Conservation (phyloP, 2,113 vertebrate species). For the Platycercus adscitus region DNA sequence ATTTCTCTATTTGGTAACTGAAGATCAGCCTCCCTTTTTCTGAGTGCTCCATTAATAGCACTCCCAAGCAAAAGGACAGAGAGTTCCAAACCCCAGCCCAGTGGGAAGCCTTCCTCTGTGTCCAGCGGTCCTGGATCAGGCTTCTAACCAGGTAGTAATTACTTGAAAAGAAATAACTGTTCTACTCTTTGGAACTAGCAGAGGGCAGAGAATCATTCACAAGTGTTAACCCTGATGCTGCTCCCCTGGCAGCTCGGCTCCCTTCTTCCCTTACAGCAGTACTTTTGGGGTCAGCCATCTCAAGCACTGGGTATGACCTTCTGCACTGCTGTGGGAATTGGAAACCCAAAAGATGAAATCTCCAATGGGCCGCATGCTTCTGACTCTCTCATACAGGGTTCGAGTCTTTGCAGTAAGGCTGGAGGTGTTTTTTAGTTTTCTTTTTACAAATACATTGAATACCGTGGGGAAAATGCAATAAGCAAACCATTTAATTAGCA, state of each 20-base stretch:
- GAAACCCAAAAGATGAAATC: neutral
- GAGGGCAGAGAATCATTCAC: neutral
- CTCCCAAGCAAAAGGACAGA: neutral
- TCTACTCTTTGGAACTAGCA: neutral
- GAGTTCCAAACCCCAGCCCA: neutral
- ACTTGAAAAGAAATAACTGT: neutral
- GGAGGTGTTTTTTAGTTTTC: neutral
- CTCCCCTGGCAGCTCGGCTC: neutral
- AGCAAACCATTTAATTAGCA: slow-evolving; percentile 19
- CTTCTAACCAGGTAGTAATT: neutral
- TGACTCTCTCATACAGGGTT: neutral
- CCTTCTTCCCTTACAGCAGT: neutral
- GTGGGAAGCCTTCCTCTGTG: neutral
- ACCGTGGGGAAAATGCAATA: neutral
- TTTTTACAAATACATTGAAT: neutral
- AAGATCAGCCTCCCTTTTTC: neutral
- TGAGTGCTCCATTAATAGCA: neutral
- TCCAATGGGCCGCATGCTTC: neutral
- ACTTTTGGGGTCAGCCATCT: neutral
- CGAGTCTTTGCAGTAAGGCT: neutral
- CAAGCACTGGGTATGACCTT: neutral
- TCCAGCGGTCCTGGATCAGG: neutral
- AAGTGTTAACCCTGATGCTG: neutral
- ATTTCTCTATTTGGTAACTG: neutral
- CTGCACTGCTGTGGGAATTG: neutral